phyloP scores from a whole-genome alignment of 2,888 invertebrate species.

The Hydrotaea cyrtoneurina region DNA sequence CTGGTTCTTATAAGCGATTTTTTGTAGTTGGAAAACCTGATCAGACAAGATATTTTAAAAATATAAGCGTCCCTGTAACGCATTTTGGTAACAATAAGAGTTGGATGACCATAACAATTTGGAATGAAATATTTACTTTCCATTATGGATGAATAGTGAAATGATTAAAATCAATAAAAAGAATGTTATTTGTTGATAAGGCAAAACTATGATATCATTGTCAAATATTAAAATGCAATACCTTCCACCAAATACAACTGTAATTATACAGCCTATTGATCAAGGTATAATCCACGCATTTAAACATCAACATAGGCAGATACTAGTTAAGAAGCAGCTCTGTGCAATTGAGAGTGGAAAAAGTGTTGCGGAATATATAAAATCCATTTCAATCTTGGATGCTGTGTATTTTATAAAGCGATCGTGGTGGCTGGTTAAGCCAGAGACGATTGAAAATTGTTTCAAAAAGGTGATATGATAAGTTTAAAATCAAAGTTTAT shows the following conservation, averaged over 20 bases:
- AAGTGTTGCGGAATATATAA: too few relatives aligned
- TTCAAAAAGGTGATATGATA: too few relatives aligned
- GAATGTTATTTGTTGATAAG: constrained; percentile 21
- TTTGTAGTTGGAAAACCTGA: neutral
- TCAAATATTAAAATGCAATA: constrained; percentile 13
- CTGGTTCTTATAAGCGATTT: neutral
- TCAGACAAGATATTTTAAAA: constrained; percentile 30
- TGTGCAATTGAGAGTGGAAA: too few relatives aligned
- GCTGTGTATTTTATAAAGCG: constrained; percentile 7
- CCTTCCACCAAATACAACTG: constrained; percentile 21
- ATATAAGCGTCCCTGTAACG: neutral
- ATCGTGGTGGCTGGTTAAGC: neutral
- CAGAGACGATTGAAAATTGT: neutral
- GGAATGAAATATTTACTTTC: neutral
- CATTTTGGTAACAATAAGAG: constrained; percentile 5
- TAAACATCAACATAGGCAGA: too few relatives aligned
- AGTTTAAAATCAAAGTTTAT: constrained; percentile 11
- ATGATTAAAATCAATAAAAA: constrained; percentile 5
- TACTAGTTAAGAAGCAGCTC: too few relatives aligned
- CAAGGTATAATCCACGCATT: too few relatives aligned
- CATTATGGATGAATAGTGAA: too few relatives aligned
- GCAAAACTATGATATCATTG: neutral
- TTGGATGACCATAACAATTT: constrained; percentile 13
- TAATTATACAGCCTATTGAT: too few relatives aligned
- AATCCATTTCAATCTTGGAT: too few relatives aligned